Base-by-base conservation (phyloP, 2,113 vertebrate genomes). In the Mugil cephalus region DNA sequence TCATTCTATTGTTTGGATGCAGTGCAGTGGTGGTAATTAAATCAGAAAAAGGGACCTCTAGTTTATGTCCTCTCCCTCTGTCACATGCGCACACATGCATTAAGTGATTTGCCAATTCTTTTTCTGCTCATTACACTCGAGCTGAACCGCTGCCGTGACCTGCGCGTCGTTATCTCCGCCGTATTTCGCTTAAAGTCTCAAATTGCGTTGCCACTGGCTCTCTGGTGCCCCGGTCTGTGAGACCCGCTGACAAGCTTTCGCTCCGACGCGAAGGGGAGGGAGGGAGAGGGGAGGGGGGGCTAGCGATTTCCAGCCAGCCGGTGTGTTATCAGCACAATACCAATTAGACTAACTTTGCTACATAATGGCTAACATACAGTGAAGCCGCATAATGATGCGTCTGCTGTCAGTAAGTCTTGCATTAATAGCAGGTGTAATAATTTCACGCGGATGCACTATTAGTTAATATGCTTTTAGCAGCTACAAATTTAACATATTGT, bases 101-200 rank as follows among this genome's bases (percentile, higher is more conserved):
- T 68, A 60, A 59, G 34, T 34, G 42, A 69, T 69, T 30, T 69
- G 43, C 38, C n/a, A 46, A 47, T 73, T 69, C 15, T 35, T 42
- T 62, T 54, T 71, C 80, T 64, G 82, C 86, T 88, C 84, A 78
- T 89, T 88, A 86, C 67, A 67, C 78, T 78, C 46, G 36, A 17
- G 69, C 55, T 82, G 84, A 78, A 60, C 85, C 70, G 62, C 63
- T 52, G 64, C 56, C 53, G 59, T 86, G 83, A 89, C 87, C 88
- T 40, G 12, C n/a, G 69, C 8, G 47, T 88, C 76, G 42, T 92
- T 89, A 86, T 88, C 79, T 63, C 47, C 19, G 7, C 40, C 10
- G 12, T 47, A 30, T 69, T 77, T 72, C 35, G 75, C 74, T 62
- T 48, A 74, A 83, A 82, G 67, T 65, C 77, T 67, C 60, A 88